Evolutionary conservation across 2,113 vertebrate genomes (phyloP).

Genomic region (Panthera uncia): DNA sequence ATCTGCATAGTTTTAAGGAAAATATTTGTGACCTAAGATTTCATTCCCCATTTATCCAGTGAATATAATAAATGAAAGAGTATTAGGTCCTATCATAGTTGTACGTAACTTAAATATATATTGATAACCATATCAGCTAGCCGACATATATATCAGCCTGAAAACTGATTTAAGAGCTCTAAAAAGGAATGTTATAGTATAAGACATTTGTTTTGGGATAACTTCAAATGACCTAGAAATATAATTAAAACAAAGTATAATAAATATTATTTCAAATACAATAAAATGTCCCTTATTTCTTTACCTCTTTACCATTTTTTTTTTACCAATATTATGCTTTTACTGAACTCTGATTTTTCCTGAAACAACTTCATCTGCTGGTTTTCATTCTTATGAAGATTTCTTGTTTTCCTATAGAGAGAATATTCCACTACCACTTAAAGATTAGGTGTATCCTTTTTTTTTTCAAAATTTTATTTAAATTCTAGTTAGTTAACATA

Average conservation of each 20-base stretch:
- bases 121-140: background rate
- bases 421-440: background rate
- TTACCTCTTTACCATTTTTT: background rate
- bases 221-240: background rate
- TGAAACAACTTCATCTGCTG: background rate
- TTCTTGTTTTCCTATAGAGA: background rate
- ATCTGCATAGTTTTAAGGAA: background rate
- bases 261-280: background rate
- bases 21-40: background rate
- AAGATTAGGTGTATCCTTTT: background rate
- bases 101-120: background rate
- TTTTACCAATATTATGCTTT: background rate
- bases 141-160: background rate
- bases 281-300: rapidly evolving
- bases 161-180: background rate
- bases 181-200: background rate
- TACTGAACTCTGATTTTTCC: rapidly evolving
- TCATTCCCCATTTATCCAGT: background rate
- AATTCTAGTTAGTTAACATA: too few relatives aligned
- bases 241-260: background rate
- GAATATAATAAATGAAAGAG: background rate
- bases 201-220: background rate
- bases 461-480: too few relatives aligned
- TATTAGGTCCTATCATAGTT: background rate
- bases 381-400: background rate